Conservation (phyloP, 2,888 invertebrate genomes). For the Morpho achilles region DNA sequence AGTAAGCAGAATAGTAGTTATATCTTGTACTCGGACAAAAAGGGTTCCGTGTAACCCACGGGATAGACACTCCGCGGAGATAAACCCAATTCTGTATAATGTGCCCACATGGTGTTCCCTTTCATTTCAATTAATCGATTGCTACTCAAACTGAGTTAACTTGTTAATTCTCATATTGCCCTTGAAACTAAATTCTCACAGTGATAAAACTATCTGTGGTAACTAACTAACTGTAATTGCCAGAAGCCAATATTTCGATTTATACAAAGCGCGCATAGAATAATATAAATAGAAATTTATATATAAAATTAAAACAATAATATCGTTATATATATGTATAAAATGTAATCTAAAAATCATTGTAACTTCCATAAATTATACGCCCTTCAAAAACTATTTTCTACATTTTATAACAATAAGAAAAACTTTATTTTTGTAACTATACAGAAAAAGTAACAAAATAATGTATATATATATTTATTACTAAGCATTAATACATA, state of each 20-base stretch:
- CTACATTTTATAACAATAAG: too few species aligned
- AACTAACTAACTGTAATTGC: background rate
- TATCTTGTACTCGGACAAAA: conserved; percentile 40
- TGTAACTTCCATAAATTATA: too few species aligned
- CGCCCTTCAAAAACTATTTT: too few species aligned
- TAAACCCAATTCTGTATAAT: conserved; percentile 61
- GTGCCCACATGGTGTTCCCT: conserved; percentile 67
- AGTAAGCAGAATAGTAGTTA: conserved; percentile 13
- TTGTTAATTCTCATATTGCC: conserved; percentile 13
- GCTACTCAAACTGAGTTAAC: conserved; percentile 22
- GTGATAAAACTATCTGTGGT: conserved; percentile 9
- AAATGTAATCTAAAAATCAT: too few species aligned
- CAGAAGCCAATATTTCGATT: too few species aligned
- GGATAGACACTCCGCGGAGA: conserved; percentile 69
- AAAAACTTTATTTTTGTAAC: too few species aligned
- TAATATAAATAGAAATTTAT: too few species aligned
- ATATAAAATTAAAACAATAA: too few species aligned
- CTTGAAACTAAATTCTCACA: conserved; percentile 15
- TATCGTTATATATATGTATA: too few species aligned
- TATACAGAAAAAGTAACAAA: too few species aligned
- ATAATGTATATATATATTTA: too few species aligned
- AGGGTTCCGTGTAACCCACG: conserved; percentile 70
- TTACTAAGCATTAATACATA: background rate
- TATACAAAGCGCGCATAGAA: too few species aligned
- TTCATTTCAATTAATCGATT: conserved; percentile 49